These are phyloP conservation scores for Penelope pileata DNA, from an alignment of 2,113 vertebrate genomes.

Conservation along the genomic window DNA sequence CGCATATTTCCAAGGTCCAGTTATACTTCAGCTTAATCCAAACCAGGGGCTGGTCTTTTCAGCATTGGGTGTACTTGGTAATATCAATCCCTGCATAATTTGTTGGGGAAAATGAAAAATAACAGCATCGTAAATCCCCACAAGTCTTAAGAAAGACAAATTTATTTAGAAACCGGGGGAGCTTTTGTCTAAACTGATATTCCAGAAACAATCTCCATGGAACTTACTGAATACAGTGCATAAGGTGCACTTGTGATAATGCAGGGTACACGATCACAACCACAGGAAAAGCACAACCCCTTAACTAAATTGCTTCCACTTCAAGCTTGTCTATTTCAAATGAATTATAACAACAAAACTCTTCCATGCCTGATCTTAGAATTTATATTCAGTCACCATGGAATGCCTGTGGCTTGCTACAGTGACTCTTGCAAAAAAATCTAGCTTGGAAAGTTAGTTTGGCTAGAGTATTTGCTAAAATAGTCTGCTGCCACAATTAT, in stretches of 20 bases:
- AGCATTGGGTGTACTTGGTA: background rate
- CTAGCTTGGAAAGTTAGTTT: background rate
- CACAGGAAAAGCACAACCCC: background rate
- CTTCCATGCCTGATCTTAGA: background rate
- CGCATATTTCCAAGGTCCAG: background rate
- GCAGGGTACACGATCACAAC: background rate
- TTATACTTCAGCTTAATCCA: background rate
- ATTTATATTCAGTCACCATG: background rate
- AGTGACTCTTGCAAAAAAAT: background rate
- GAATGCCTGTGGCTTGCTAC: background rate
- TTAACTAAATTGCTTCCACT: constrained; percentile 19
- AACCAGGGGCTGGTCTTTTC: background rate
- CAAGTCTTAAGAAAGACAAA: background rate
- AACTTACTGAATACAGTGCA: background rate
- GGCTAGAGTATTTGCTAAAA: background rate
- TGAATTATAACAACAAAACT: background rate
- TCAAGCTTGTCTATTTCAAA: background rate
- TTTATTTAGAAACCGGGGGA: background rate
- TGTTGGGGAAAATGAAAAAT: background rate
- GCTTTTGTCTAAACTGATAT: background rate
- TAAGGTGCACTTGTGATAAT: background rate
- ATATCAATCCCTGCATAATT: background rate
- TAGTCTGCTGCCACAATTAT: background rate
- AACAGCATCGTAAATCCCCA: background rate
- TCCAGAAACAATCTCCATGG: background rate